Percentiles rank a stretch among this genome's conserved stretches.
Conservation (phyloP, 92 coral and sea anemone species). For the Heteractis magnifica region DNA sequence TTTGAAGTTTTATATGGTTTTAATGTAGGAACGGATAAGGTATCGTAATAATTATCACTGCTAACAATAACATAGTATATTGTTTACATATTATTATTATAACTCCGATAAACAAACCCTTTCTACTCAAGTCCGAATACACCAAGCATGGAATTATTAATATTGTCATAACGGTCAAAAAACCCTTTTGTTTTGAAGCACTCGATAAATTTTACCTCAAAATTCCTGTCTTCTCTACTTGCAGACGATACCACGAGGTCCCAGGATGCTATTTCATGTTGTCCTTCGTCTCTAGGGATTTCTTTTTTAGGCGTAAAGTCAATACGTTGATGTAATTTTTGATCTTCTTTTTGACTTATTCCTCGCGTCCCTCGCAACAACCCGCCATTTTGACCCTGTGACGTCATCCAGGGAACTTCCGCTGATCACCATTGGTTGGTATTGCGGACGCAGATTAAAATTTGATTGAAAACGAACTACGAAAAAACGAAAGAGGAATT, state of each 20-base stretch:
- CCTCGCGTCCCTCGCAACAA: conserved; percentile 91
- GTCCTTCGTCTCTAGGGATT: neutral
- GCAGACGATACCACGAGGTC: neutral
- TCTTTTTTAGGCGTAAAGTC: conserved; percentile 6
- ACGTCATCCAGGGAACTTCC: conserved; percentile 55
- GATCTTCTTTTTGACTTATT: conserved; percentile 15
- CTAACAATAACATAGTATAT: neutral
- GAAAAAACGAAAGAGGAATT: neutral
- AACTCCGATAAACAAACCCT: neutral
- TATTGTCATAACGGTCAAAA: conserved; percentile 29
- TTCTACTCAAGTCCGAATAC: neutral
- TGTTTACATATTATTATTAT: conserved; percentile 4
- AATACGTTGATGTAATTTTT: conserved; percentile 25
- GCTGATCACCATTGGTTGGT: neutral
- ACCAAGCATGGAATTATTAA: neutral
- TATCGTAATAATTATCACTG: neutral
- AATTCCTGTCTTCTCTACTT: neutral
- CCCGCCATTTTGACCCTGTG: conserved; percentile 81
- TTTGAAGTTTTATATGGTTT: neutral
- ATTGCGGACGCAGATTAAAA: neutral
- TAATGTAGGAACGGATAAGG: neutral
- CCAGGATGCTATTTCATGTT: conserved; percentile 7
- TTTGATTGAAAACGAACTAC: neutral
- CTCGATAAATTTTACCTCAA: conserved; percentile 15
- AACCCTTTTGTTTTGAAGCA: conserved; percentile 11